Base-by-base conservation (phyloP, 2,797 vertebrate genomes). In the Ispidina picta region DNA sequence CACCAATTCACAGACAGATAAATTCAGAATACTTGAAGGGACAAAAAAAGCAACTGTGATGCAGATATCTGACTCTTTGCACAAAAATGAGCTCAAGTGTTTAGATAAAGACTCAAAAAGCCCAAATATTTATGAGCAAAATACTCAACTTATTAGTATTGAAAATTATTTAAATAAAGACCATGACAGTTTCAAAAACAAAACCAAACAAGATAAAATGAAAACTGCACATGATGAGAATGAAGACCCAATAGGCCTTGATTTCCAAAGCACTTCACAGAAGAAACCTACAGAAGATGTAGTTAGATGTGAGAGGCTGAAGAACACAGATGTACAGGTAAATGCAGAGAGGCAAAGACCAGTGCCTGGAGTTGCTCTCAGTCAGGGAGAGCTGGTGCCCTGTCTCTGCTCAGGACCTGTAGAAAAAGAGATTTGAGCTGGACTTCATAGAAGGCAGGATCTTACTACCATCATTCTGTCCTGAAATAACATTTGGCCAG, bases 11-110 rank as follows among this genome's bases (percentile, higher is more conserved):
- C 98, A 97, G 75, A 96, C 95, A 49, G 97, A 98, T 94, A 97
- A 98, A 96, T 97, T 97, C 74, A 97, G 95, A 95, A 98, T 97
- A 98, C 98, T 98, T 98, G 98, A 98, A 98, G 97, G 98, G 93
- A 92, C 97, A 94, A 95, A 92, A 77, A 96, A 97, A 83, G 97
- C 95, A 94, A 85, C 93, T 83, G 49, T 96, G 86, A 96, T 95
- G 72, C 96, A 97, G 46, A 52, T 91, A 60, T 93, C 92, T 59
- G 95, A 95, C 68, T 94, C 86, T 97, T 96, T 97, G 93, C 97
- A 97, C 83, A 98, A 95, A 96, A 96, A 83, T 89, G 97, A 98
- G 64, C 91, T 96, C 25, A 96, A 96, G 37, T 96, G 89, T 92
- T 97, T 94, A 87, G 94, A 97, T 70, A 97, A 93, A 97, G 97